Base-by-base conservation (phyloP, 2,888 invertebrate genomes). In the Pelosia muscerda region DNA sequence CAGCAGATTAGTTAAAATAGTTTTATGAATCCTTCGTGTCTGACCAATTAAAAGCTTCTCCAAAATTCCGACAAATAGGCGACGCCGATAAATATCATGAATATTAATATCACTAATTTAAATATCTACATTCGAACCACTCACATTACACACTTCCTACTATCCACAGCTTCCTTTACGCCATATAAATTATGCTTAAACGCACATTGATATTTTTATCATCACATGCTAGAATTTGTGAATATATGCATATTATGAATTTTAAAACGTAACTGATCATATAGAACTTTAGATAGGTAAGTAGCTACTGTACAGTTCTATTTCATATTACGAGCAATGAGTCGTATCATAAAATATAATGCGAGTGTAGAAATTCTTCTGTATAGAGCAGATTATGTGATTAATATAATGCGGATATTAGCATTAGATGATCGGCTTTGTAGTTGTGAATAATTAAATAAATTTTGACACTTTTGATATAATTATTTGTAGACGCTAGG, bases 131-230 rank as follows among this genome's bases (percentile, higher is more conserved):
- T 56, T 68, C 60, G 55, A 68, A 64, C 23, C 53, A 65, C 54
- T 69, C 53, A 56, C 26, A 59, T 62, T 65, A 69, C 65, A 62
- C 68, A 65, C 58, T 69, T 65, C 65, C 69, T 65, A 66, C 42
- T 56, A 53, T 56, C 34, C 15, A 65, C 34, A 23, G 56, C 61
- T 68, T 65, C 65, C 65, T 65, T 49, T 57, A 53, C 60, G 49
- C 56, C 9, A 56, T 53, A 61, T 61, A 57, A 68, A 68, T 63
- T 63, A 63, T 54, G 53, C 31, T 63, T 22, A 15, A 57, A 66
- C 56, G 31, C 25, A 49, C 34, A 25, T 28, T 38, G 25, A 28
- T 64, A 60, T 55, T 62, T 60, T 38, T 65, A 49, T 62, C 28
- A 62, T 64, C 61, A 22, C 61, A 56, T 54, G 23, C 13, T 49